Percentiles rank a stretch among this genome's conserved stretches.
Conservation (phyloP, 2,888 invertebrate genomes). For the Cryptocheilus praepositus region DNA sequence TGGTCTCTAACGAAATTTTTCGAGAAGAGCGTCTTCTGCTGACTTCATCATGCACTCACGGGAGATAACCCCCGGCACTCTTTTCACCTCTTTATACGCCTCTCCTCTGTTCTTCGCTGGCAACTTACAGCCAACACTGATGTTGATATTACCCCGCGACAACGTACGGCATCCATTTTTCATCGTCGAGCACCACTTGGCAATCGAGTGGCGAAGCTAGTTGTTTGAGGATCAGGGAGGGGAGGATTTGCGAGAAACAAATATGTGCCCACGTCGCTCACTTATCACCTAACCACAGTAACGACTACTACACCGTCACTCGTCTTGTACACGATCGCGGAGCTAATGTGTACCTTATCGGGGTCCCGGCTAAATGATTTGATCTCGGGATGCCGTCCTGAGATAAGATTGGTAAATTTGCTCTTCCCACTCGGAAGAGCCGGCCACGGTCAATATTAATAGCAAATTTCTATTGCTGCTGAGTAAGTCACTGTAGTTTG, state of each 20-base stretch:
- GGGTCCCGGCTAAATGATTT: no score
- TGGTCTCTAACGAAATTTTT: slow-evolving; percentile 17
- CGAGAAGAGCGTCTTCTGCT: slow-evolving; percentile 8
- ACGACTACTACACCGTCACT: neutral
- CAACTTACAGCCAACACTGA: slow-evolving; percentile 25
- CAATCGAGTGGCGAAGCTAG: slow-evolving; percentile 20
- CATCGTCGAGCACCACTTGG: slow-evolving; percentile 15
- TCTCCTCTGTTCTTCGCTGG: slow-evolving; percentile 11
- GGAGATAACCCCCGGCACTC: slow-evolving; percentile 17
- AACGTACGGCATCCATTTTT: slow-evolving; percentile 36
- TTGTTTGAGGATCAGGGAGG: slow-evolving; percentile 24
- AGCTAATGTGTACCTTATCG: no score
- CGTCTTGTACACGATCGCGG: no score
- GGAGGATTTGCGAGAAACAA: slow-evolving; percentile 21
- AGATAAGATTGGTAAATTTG: no score
- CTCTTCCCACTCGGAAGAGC: no score
- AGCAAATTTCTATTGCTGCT: no score
- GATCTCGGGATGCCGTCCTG: no score
- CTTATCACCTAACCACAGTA: neutral
- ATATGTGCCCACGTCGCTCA: slow-evolving; percentile 18
- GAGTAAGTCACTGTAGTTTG: no score
- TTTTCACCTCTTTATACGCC: slow-evolving; percentile 17
- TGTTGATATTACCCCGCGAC: slow-evolving; percentile 29
- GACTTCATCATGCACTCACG: slow-evolving; percentile 21
- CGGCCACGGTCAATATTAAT: no score